phyloP scores from a whole-genome alignment of 1,140 invertebrate species.

The Drosophila kurseongensis region DNA sequence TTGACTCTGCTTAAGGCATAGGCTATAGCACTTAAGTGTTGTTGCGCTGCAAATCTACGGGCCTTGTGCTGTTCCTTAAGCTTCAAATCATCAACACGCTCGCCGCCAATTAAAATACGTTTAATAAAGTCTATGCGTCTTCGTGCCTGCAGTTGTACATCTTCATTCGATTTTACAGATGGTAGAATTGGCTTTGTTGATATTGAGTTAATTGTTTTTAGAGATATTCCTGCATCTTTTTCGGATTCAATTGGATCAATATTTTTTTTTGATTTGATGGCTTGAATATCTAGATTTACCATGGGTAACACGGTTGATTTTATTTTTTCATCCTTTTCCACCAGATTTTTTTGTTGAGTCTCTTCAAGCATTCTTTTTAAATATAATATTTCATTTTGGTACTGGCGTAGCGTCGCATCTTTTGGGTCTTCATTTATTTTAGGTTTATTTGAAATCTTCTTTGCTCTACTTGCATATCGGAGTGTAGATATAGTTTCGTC shows the following conservation, averaged over 20 bases:
- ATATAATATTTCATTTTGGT: constrained; percentile 93
- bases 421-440: constrained; percentile 97
- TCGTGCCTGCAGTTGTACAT: constrained; percentile 81
- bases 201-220: background rate
- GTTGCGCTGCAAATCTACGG: constrained; percentile 89
- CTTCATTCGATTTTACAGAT: constrained; percentile 11
- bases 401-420: constrained; percentile 94
- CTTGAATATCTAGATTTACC: background rate
- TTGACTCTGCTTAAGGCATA: constrained; percentile 89
- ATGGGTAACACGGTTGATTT: background rate
- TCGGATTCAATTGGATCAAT: background rate
- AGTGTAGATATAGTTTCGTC: constrained; percentile 96
- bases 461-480: constrained; percentile 94
- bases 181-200: background rate
- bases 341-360: constrained; percentile 31
- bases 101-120: constrained; percentile 92
- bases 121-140: constrained; percentile 89
- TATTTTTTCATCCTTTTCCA: background rate
- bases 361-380: constrained; percentile 89
- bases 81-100: constrained; percentile 90
- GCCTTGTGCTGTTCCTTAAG: constrained; percentile 89
- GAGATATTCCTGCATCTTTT: no score
- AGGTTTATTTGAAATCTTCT: constrained; percentile 97
- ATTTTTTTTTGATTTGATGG: constrained; percentile 46
- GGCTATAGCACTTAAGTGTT: constrained; percentile 87